Evolutionary conservation across 1,140 invertebrate genomes (phyloP).

Genomic region (Bombus ignitus): DNA sequence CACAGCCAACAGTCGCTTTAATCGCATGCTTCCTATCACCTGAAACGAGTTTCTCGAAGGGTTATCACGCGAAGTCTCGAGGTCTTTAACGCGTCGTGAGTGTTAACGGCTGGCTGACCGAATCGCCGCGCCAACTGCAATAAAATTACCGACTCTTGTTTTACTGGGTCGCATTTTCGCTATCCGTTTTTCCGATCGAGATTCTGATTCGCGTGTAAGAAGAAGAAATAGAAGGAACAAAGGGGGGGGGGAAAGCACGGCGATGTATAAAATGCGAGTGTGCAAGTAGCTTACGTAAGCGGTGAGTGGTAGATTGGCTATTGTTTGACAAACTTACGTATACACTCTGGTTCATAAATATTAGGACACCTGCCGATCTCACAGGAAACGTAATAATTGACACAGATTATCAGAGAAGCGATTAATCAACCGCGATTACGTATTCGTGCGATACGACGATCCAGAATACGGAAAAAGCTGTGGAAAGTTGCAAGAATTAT

Average conservation of each 20-base stretch:
- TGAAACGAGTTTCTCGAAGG: conserved; percentile 75
- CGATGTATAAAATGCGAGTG: no score
- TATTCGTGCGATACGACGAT: not conserved
- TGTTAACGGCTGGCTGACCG: conserved; percentile 34
- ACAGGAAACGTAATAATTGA: no score
- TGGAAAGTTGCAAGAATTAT: not conserved
- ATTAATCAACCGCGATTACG: not conserved
- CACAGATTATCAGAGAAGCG: not conserved
- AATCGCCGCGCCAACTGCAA: conserved; percentile 15
- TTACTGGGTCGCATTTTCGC: conserved; percentile 38
- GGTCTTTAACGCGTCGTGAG: conserved; percentile 60
- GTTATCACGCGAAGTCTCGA: conserved; percentile 72
- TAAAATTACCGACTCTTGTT: conserved; percentile 51
- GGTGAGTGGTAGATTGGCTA: no score
- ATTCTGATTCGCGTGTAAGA: conserved; percentile 8
- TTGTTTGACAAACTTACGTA: no score
- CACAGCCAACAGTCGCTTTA: conserved; percentile 66
- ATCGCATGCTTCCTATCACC: conserved; percentile 78
- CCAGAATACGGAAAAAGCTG: no score
- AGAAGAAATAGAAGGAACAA: no score
- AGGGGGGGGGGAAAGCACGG: no score
- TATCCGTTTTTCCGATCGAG: conserved; percentile 38
- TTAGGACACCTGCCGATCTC: no score
- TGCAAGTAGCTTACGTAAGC: no score
- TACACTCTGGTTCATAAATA: no score